Conservation (phyloP, 2,113 vertebrate genomes). For the Thamnophis sirtalis region DNA sequence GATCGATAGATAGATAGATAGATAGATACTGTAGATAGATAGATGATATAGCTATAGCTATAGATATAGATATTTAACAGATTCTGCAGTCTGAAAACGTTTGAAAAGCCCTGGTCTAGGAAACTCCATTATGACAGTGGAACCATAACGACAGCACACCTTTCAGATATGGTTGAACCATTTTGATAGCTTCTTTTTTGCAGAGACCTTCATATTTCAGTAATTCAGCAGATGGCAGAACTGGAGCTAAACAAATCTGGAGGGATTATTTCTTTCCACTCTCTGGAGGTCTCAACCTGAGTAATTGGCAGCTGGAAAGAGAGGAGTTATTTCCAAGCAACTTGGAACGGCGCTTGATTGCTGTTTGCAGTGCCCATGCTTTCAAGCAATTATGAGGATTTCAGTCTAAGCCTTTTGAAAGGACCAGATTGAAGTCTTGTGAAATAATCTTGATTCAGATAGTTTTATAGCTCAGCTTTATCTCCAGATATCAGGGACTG, state of each 20-base stretch:
- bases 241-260: not conserved
- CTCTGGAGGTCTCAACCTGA: not conserved
- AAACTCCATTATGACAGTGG: not conserved
- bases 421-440: not conserved
- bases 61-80: not conserved
- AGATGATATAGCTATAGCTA: too few species aligned
- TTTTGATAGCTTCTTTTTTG: not conserved
- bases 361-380: not conserved
- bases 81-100: not conserved
- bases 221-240: not conserved
- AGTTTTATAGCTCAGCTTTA: not conserved
- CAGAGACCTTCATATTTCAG: not conserved
- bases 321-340: not conserved
- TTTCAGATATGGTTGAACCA: not conserved
- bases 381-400: not conserved
- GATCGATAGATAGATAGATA: too few species aligned
- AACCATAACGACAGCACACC: not conserved
- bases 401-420: not conserved
- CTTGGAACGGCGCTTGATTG: not conserved
- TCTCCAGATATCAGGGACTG: not conserved
- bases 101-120: not conserved
- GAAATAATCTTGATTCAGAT: not conserved
- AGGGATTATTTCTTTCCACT: not conserved
- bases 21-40: too few species aligned
- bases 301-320: not conserved